Conservation (phyloP, 2,113 vertebrate species). For the Cariama cristata region DNA sequence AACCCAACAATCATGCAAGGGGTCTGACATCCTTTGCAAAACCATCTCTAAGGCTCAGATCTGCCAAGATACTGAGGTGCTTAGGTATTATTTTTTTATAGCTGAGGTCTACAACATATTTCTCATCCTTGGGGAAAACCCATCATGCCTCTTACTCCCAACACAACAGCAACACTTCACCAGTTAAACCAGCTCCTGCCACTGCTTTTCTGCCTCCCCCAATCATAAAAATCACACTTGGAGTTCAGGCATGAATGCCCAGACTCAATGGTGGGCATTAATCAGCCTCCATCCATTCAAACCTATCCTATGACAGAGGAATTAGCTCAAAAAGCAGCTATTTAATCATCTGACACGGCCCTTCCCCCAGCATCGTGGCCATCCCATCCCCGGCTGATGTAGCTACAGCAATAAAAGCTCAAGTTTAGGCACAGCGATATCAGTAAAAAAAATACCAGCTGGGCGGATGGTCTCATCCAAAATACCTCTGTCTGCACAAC, state of each 20-base stretch:
- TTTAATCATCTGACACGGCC: rapidly evolving
- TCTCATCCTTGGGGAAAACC: background rate
- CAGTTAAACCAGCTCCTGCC: background rate
- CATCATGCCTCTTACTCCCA: background rate
- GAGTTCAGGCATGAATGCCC: background rate
- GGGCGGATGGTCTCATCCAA: background rate
- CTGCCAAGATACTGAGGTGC: background rate
- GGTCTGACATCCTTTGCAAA: background rate
- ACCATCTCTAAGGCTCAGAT: background rate
- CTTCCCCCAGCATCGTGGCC: background rate
- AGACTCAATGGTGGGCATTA: background rate
- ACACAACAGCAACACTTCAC: background rate
- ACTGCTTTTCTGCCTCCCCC: background rate
- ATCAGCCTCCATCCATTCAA: background rate
- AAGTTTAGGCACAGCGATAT: background rate
- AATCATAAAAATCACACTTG: background rate
- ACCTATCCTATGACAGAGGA: background rate
- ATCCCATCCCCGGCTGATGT: background rate
- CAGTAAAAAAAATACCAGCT: background rate
- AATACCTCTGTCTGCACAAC: background rate
- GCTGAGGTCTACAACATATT: background rate
- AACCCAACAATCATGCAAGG: background rate
- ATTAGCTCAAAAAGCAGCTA: background rate
- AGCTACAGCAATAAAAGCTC: background rate
- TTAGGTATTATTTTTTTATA: background rate